phyloP scores from a whole-genome alignment of 2,888 invertebrate species.

The Patella depressa region DNA sequence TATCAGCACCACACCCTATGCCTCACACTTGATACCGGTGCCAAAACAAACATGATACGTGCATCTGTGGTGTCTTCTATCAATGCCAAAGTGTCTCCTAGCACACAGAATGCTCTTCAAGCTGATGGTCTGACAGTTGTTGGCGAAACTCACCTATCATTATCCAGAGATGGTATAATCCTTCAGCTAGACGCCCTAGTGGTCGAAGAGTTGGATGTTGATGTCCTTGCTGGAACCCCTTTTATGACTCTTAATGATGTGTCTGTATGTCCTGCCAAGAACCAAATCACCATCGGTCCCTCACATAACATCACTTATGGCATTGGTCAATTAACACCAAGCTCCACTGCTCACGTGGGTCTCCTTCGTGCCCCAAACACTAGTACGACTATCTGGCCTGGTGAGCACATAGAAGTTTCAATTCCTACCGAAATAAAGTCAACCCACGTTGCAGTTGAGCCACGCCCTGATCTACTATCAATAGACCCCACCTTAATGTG shows the following conservation, averaged over 20 bases:
- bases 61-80: not conserved
- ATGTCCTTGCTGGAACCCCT: not conserved
- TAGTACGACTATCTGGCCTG: too few species aligned
- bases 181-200: not conserved
- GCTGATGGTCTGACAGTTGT: not conserved
- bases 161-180: not conserved
- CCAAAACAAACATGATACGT: not conserved
- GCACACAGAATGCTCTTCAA: not conserved
- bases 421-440: too few species aligned
- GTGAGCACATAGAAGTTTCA: too few species aligned
- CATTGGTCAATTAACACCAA: too few species aligned
- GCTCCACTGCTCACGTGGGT: too few species aligned
- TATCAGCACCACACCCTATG: not conserved
- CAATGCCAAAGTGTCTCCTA: too few species aligned
- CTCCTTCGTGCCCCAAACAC: too few species aligned
- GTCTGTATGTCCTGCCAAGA: slow-evolving; percentile 4
- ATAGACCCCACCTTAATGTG: too few species aligned
- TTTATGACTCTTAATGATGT: slow-evolving; percentile 7
- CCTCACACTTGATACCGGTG: not conserved
- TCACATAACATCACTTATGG: slow-evolving; percentile 19
- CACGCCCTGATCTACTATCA: too few species aligned
- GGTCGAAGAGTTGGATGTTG: not conserved
- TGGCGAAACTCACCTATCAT: not conserved
- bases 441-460: too few species aligned
- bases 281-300: slow-evolving; percentile 10